A percentile compares a stretch with the other conserved stretches of the same genome.
Evolutionary conservation across 2,888 invertebrate genomes (phyloP).

Genomic region (Lissonota sp.): DNA sequence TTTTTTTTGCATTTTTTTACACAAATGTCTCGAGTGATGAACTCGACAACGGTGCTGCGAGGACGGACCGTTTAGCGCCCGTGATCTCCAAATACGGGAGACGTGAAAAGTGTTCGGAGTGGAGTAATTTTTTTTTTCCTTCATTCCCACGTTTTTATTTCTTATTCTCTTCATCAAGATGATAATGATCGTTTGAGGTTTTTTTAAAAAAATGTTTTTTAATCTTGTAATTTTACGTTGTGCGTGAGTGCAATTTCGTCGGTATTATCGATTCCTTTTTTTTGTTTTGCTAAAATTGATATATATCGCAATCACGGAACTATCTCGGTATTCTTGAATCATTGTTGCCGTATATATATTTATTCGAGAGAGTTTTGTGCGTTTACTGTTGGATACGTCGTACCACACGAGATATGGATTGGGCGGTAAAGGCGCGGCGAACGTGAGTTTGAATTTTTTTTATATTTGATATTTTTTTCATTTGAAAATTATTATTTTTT

Average conservation of each 20-base stretch:
- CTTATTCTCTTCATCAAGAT: slow-evolving; percentile 32
- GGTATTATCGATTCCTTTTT: slow-evolving; percentile 19
- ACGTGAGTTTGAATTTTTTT: slow-evolving; percentile 78
- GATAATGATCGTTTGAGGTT: slow-evolving; percentile 2
- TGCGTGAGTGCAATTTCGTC: slow-evolving; percentile 75
- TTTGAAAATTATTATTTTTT: background rate
- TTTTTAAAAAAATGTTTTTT: slow-evolving; percentile 23
- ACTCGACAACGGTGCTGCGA: slow-evolving; percentile 52
- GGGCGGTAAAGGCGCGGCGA: slow-evolving; percentile 83
- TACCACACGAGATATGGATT: slow-evolving; percentile 82
- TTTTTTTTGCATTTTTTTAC: slow-evolving; percentile 39
- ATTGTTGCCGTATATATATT: slow-evolving; percentile 11
- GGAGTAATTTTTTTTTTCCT: slow-evolving; percentile 14
- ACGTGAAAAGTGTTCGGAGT: slow-evolving; percentile 29
- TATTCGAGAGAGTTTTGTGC: slow-evolving; percentile 64
- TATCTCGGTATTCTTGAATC: slow-evolving; percentile 3
- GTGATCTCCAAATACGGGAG: slow-evolving; percentile 65
- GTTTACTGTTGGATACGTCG: slow-evolving; percentile 79
- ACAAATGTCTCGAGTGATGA: slow-evolving; percentile 61
- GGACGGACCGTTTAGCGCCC: slow-evolving; percentile 66
- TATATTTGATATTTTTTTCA: too few species aligned
- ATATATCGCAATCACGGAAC: slow-evolving; percentile 33
- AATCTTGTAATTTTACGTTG: slow-evolving; percentile 47
- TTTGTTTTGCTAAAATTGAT: slow-evolving; percentile 24
- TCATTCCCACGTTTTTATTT: slow-evolving; percentile 1